These are phyloP conservation scores for Ophthalmolycus amberensis DNA, from an alignment of 2,113 vertebrate genomes.

Conservation along the genomic window DNA sequence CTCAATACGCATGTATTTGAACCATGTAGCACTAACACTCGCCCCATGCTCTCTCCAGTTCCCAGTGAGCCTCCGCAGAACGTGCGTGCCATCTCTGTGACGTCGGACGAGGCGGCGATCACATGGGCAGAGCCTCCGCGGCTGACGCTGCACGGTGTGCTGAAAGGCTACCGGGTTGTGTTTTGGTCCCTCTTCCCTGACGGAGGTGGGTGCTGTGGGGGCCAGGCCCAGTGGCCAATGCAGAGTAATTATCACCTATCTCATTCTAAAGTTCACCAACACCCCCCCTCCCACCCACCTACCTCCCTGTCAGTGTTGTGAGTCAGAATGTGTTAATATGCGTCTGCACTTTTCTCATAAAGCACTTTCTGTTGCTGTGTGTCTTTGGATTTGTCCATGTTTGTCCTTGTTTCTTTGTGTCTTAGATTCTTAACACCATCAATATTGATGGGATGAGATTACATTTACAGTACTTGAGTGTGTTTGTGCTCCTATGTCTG, in stretches of 20 bases:
- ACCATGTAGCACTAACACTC: constrained; percentile 9
- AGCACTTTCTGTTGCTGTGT: constrained; percentile 48
- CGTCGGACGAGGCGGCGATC: constrained; percentile 95
- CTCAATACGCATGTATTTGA: constrained; percentile 3
- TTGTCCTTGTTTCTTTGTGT: constrained; percentile 29
- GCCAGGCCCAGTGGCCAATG: constrained; percentile 78
- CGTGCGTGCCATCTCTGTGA: constrained; percentile 95
- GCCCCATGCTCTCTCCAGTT: constrained; percentile 79
- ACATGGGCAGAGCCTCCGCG: constrained; percentile 96
- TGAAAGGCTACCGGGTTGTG: constrained; percentile 97
- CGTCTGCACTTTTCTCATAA: constrained; percentile 45
- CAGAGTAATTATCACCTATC: constrained; percentile 84
- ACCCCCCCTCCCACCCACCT: constrained; percentile 18
- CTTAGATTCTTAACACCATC: background rate
- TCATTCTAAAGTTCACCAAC: constrained; percentile 74
- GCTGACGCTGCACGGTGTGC: constrained; percentile 96
- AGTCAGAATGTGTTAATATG: constrained; percentile 24
- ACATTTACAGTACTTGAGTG: background rate
- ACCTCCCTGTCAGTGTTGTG: constrained; percentile 52
- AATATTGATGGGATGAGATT: background rate
- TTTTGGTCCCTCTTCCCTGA: constrained; percentile 98
- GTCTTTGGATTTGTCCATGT: constrained; percentile 25
- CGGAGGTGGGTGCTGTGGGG: constrained; percentile 90
- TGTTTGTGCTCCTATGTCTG: constrained; percentile 12
- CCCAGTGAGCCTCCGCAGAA: constrained; percentile 98